Percentiles rank a stretch among this genome's conserved stretches.
Evolutionary conservation across 92 coral and sea anemone species (phyloP).

Genomic region (Meandrina meandrites): DNA sequence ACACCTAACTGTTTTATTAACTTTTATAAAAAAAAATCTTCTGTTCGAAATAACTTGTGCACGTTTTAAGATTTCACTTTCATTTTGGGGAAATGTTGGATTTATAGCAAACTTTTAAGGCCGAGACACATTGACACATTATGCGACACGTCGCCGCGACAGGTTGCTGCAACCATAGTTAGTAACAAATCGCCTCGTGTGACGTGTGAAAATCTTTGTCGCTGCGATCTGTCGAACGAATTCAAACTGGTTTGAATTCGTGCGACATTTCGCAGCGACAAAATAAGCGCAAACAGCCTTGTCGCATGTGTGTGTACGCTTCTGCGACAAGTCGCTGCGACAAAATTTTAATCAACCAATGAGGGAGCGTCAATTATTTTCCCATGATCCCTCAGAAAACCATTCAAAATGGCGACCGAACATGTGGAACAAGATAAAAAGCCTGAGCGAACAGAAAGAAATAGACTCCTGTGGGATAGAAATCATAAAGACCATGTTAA

Average conservation of each 20-base stretch:
- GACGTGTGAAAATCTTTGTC: constrained; percentile 13
- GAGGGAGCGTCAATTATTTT: constrained; percentile 26
- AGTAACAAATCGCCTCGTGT: constrained; percentile 17
- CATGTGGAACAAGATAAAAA: background rate
- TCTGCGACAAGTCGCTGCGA: constrained; percentile 34
- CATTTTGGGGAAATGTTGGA: no score
- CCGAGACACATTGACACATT: constrained; percentile 38
- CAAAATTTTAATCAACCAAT: constrained; percentile 32
- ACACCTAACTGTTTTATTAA: no score
- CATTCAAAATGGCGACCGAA: constrained; percentile 41
- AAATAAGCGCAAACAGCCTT: constrained; percentile 25
- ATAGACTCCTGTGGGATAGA: constrained; percentile 26
- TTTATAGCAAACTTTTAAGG: no score
- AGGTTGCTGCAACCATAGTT: constrained; percentile 21
- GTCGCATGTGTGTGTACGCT: constrained; percentile 40
- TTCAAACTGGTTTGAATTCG: constrained; percentile 38
- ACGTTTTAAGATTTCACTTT: no score
- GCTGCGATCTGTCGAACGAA: constrained; percentile 4
- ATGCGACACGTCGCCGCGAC: constrained; percentile 42
- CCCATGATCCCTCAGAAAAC: constrained; percentile 25
- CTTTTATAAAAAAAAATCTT: no score
- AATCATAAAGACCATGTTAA: background rate
- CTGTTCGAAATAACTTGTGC: no score
- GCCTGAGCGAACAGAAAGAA: constrained; percentile 1
- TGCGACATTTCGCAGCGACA: constrained; percentile 28